These are phyloP conservation scores for Falco punctatus DNA, from an alignment of 2,113 vertebrate species.

Conservation along the genomic window DNA sequence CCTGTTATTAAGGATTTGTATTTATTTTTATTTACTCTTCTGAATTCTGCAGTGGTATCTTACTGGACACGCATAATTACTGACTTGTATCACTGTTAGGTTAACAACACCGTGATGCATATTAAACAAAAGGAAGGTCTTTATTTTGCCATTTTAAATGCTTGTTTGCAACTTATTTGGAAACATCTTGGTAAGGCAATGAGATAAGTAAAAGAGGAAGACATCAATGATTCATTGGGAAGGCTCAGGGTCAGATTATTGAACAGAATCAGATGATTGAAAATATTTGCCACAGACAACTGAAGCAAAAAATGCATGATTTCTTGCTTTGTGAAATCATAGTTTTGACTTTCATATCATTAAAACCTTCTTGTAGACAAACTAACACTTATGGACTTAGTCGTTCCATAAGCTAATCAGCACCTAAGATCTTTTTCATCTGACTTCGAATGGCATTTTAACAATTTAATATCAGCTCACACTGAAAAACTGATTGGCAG, in stretches of 20 bases:
- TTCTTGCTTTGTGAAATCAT: background rate
- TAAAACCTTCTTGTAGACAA: slow-evolving; percentile 36
- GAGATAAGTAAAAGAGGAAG: background rate
- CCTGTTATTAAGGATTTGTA: background rate
- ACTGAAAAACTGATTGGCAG: slow-evolving; percentile 20
- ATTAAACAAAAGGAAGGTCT: background rate
- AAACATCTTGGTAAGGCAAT: background rate
- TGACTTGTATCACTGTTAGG: background rate
- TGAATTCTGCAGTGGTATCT: background rate
- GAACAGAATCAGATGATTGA: background rate
- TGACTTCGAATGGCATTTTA: slow-evolving; percentile 46
- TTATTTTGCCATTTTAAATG: background rate
- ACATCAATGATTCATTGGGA: background rate
- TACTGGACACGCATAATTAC: background rate
- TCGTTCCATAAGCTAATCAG: slow-evolving; percentile 40
- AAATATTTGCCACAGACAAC: background rate
- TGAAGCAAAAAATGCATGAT: background rate
- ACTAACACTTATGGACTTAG: slow-evolving; percentile 14
- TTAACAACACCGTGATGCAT: background rate
- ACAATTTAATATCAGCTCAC: slow-evolving; percentile 13
- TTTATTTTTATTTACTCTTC: background rate
- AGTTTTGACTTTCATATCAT: slow-evolving; percentile 5
- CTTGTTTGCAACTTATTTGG: background rate
- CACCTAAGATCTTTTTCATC: background rate
- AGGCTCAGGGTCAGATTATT: background rate